phyloP scores from a whole-genome alignment of 2,113 vertebrate genomes.

The Drymodes brunneopygia region DNA sequence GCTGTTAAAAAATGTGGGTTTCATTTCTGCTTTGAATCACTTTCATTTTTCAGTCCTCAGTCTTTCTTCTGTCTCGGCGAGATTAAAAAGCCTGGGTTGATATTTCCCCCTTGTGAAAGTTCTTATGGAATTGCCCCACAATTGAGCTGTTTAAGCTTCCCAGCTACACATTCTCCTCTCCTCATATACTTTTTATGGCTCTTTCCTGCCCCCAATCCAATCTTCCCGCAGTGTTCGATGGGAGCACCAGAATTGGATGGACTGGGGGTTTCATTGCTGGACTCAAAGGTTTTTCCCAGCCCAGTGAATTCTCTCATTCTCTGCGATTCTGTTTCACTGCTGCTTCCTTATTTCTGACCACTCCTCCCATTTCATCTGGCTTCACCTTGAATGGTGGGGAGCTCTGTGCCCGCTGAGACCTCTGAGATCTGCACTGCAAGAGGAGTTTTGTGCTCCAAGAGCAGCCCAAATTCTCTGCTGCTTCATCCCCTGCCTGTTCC shows the following conservation, averaged over 20 bases:
- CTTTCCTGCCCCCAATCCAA: constrained; percentile 40
- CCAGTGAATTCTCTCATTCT: not conserved
- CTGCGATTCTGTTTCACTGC: not conserved
- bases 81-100: constrained; percentile 57
- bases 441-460: not conserved
- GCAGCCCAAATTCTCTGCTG: not conserved
- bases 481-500: not conserved
- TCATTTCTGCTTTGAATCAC: constrained; percentile 63
- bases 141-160: constrained; percentile 51
- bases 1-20: constrained; percentile 60
- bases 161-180: constrained; percentile 3
- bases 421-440: not conserved
- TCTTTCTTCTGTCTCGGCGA: constrained; percentile 52
- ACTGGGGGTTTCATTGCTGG: not conserved
- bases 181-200: constrained; percentile 49
- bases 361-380: not conserved
- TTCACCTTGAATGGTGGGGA: not conserved
- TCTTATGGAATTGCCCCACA: constrained; percentile 33
- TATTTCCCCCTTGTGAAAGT: constrained; percentile 61
- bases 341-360: not conserved
- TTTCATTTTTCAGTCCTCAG: constrained; percentile 62
- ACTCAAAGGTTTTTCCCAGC: not conserved
- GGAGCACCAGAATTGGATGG: not conserved
- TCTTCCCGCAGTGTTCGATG: not conserved
- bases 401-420: not conserved